phyloP scores from a whole-genome alignment of 1,140 invertebrate genomes.

The Copidosoma floridanum region DNA sequence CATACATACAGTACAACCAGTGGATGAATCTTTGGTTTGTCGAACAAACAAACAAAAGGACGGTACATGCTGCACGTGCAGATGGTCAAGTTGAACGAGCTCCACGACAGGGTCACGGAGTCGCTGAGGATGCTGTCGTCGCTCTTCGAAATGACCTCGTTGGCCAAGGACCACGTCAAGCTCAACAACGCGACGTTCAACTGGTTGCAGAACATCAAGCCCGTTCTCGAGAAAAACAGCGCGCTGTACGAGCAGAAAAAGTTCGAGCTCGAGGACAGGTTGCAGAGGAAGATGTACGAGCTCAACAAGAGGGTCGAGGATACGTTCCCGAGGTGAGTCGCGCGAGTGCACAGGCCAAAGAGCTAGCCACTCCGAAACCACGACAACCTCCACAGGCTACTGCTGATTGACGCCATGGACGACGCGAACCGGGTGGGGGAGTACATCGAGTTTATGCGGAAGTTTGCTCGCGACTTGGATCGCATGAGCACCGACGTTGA shows the following conservation, averaged over 20 bases:
- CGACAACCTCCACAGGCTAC: constrained; percentile 53
- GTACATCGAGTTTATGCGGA: constrained; percentile 69
- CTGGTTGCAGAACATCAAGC: constrained; percentile 71
- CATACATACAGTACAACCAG: too few species aligned
- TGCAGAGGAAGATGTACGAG: constrained; percentile 67
- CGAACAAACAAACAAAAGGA: constrained; percentile 49
- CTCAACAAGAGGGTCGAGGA: constrained; percentile 70
- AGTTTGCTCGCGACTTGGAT: constrained; percentile 72
- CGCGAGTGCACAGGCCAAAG: too few species aligned
- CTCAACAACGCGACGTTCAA: constrained; percentile 68
- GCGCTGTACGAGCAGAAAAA: constrained; percentile 76
- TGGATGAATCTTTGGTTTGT: too few species aligned
- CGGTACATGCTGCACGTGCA: constrained; percentile 66
- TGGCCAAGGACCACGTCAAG: constrained; percentile 66
- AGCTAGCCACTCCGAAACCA: too few species aligned
- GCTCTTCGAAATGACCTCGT: constrained; percentile 67
- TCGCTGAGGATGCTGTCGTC: constrained; percentile 64
- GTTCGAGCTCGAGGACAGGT: constrained; percentile 75
- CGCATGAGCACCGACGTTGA: constrained; percentile 69
- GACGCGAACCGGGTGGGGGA: constrained; percentile 63
- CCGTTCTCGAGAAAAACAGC: constrained; percentile 70
- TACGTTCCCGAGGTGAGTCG: constrained; percentile 66
- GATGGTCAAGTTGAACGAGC: constrained; percentile 61
- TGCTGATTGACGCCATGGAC: constrained; percentile 69
- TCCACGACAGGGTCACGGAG: constrained; percentile 63